Base-by-base conservation (phyloP, 2,797 vertebrate species). In the Sorex maritimensis region DNA sequence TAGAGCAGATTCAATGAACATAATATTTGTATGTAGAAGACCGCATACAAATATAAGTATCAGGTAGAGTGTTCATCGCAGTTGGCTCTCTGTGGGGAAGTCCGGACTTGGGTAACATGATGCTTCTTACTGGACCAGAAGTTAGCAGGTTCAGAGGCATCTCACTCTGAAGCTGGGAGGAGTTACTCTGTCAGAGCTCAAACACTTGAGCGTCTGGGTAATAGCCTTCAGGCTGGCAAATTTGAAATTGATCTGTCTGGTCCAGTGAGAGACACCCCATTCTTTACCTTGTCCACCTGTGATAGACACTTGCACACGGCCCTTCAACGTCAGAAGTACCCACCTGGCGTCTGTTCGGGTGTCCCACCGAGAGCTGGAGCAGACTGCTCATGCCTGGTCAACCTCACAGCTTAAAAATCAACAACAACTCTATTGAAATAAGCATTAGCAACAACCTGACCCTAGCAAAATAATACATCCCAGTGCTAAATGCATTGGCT, bases 321-420 rank as follows among this genome's bases (percentile, higher is more conserved):
- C 95, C 95, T 96, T 95, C 94, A 94, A 92, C 2, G 67, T 93
- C 93, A 75, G 84, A 91, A 94, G 90, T 97, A 98, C 98, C 98
- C 98, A 99, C 99, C 99, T 99, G 99, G 99, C 74, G 99, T 98
- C 98, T 99, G 99, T 97, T 99, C 99, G 96, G 99, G 99, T 98
- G 99, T 99, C 98, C 99, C 99, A 98, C 99, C 99, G 98, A 99
- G 99, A 96, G 99, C 98, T 95, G 99, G 99, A 97, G 99, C 99
- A 97, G 99, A 99, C 98, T 99, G 99, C 97, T 99, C 99, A 89
- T 99, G 99, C 98, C 99, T 99, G 94, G 98, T 99, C 98, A 99
- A 99, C 97, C 99, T 99, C 97, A 99, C 97, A 98, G 99, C 99
- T 99, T 98, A 96, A 98, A 97, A 98, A 96, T 97, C 95, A 98